Base-by-base conservation (phyloP, 1,140 invertebrate species). In the Solenopsis invicta region DNA sequence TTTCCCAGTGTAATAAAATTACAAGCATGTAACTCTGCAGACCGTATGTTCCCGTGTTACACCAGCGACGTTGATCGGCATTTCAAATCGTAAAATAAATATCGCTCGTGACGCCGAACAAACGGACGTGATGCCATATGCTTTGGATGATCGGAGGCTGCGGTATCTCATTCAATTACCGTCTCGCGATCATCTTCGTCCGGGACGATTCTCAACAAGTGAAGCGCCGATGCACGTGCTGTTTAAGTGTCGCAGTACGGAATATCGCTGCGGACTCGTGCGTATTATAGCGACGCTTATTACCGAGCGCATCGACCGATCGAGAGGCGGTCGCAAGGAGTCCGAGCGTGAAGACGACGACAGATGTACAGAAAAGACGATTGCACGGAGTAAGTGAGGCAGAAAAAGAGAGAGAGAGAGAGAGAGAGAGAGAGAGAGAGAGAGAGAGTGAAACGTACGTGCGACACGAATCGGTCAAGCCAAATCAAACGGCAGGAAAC, bases 161-260 rank as follows among this genome's bases (percentile, higher is more conserved):
- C 37, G n/a, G n/a, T n/a, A 34, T 45, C 5, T 21, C n/a, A 13
- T 67, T 67, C n/a, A 21, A 67, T n/a, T 4, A n/a, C 64, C 10
- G 10, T 21, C 64, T 0, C 18, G 64, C 64, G 37, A 41, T 37
- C 18, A n/a, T 66, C 62, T 10, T 34, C 4, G 34, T n/a, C 0
- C 18, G 18, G n/a, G 64, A 45, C 64, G 2, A 13, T 21, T 48
- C n/a, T 9, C n/a, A 3, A 48, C n/a, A 21, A 67, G n/a, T 0
- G 64, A 67, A 67, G 37, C 37, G 64, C 64, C 64, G 64, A 67
- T 45, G 37, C 64, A 67, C 64, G 64, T 67, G 64, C 64, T n/a
- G 34, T 45, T 61, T 29, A 45, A 41, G 12, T 2, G n/a, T 5
- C 10, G 13, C 5, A 34, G 34, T 13, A 48, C 29, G 37, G 1